Conservation (phyloP, 2,888 invertebrate species). For the Acheta domesticus region DNA sequence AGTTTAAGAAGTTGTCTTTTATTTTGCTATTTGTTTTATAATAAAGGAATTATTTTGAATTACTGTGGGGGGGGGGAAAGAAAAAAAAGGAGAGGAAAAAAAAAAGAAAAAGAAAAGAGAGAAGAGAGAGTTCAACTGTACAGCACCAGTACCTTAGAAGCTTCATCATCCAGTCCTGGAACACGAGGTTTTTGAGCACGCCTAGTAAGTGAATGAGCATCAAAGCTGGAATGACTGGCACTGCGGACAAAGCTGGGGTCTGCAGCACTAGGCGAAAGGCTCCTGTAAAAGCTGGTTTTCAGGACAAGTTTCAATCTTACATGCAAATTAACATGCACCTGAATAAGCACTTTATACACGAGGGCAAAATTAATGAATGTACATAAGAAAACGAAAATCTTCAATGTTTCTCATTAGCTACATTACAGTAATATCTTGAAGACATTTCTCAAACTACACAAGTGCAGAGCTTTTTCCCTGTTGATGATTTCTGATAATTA, state of each 20-base stretch:
- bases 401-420: too few species aligned
- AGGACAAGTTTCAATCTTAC: constrained; percentile 2
- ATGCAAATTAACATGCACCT: neutral
- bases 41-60: too few species aligned
- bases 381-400: neutral
- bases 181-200: constrained; percentile 53
- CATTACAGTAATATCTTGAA: neutral
- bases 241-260: constrained; percentile 65
- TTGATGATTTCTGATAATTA: too few species aligned
- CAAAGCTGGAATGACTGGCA: constrained; percentile 74
- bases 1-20: too few species aligned
- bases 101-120: too few species aligned
- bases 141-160: constrained; percentile 48
- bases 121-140: too few species aligned
- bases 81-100: too few species aligned
- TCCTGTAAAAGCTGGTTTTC: constrained; percentile 49
- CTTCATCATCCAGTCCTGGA: constrained; percentile 60
- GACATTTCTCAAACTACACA: neutral
- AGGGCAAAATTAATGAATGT: neutral
- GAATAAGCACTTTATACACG: neutral
- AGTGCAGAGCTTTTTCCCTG: too few species aligned
- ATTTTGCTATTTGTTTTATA: too few species aligned
- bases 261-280: constrained; percentile 76
- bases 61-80: too few species aligned
- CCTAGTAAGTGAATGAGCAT: constrained; percentile 67